These are phyloP conservation scores for Heliothis peltigera DNA, from an alignment of 2,888 invertebrate genomes.

Conservation along the genomic window DNA sequence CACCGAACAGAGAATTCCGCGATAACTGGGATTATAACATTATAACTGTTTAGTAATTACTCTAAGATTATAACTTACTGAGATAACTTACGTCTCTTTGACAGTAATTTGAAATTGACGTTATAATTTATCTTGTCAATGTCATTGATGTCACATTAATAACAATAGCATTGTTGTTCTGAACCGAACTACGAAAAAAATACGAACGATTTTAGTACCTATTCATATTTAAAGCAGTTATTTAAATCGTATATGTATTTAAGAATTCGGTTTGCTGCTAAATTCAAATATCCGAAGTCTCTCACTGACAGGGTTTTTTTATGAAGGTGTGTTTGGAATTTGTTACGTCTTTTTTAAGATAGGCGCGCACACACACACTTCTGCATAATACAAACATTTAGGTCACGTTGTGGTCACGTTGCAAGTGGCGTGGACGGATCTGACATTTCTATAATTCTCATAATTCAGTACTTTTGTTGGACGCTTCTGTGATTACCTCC, in stretches of 20 bases:
- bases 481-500: constrained; percentile 52
- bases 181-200: neutral
- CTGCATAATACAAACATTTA: constrained; percentile 47
- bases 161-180: neutral
- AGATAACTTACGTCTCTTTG: too few relatives aligned
- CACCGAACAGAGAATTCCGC: too few relatives aligned
- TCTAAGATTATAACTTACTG: too few relatives aligned
- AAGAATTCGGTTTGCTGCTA: neutral
- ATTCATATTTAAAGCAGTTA: neutral
- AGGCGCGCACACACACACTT: constrained; percentile 4
- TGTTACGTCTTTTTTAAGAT: constrained; percentile 19
- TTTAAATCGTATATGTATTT: constrained; percentile 15
- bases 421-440: constrained; percentile 89
- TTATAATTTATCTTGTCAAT: neutral
- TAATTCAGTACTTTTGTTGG: constrained; percentile 47
- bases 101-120: neutral
- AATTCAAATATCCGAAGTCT: neutral
- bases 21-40: too few relatives aligned
- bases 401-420: constrained; percentile 88
- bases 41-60: too few relatives aligned
- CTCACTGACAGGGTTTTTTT: accelerated
- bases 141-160: neutral
- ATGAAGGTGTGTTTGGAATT: neutral
- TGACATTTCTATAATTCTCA: constrained; percentile 65
- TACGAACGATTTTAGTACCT: neutral